Evolutionary conservation across 35 echinoderm and acorn worm genomes (phyloP).

Genomic region (Ophiothrix spiculata): DNA sequence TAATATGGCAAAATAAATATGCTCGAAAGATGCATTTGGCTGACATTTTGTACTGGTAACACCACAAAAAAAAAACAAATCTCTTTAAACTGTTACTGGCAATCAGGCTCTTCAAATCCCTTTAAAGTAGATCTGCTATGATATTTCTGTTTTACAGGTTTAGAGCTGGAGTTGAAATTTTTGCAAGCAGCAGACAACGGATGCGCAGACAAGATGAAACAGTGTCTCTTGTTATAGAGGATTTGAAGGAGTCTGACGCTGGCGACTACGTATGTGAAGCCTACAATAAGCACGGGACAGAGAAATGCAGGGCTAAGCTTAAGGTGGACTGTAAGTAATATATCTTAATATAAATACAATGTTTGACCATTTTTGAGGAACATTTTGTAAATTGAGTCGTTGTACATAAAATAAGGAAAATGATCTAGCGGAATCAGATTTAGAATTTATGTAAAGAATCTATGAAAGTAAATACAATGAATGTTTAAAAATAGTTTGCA

Average conservation of each 20-base stretch:
- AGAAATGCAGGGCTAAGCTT: constrained; percentile 73
- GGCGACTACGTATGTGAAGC: constrained; percentile 79
- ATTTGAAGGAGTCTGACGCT: constrained; percentile 65
- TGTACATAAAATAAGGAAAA: too few species aligned
- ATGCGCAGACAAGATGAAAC: constrained; percentile 49
- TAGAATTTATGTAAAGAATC: too few species aligned
- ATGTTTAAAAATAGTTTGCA: not conserved
- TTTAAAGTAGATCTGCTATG: too few species aligned
- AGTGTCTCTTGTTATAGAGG: constrained; percentile 51
- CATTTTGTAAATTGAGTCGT: not conserved
- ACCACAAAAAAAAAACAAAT: too few species aligned
- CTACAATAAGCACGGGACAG: constrained; percentile 69
- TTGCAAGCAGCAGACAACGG: constrained; percentile 21
- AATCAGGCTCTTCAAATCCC: too few species aligned
- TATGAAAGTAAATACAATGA: not conserved
- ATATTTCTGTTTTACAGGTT: constrained; percentile 34
- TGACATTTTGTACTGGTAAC: too few species aligned
- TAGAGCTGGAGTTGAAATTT: constrained; percentile 59
- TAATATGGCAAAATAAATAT: too few species aligned
- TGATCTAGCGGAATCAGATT: too few species aligned
- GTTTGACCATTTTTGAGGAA: too few species aligned
- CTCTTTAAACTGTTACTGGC: too few species aligned
- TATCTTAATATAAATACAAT: too few species aligned
- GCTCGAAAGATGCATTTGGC: too few species aligned
- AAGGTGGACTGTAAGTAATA: constrained; percentile 67